Percentiles rank a stretch among this genome's conserved stretches.
These are phyloP conservation scores for Cardiocondyla obscurior DNA, from an alignment of 1,140 invertebrate genomes.

Conservation along the genomic window DNA sequence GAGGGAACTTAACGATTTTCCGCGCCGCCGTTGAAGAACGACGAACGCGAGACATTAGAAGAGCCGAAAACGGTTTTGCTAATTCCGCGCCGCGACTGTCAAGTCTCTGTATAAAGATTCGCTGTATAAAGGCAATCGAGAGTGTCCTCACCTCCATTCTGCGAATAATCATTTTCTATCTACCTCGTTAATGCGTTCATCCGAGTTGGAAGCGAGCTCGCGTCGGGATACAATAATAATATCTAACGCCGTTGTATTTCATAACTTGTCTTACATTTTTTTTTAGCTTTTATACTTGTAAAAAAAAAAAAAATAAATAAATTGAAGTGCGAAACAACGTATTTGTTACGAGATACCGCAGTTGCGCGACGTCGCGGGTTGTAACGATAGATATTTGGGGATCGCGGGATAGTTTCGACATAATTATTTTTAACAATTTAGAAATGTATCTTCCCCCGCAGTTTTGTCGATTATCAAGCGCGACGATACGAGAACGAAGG, in stretches of 20 bases:
- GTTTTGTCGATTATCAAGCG: constrained; percentile 41
- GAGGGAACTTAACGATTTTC: constrained; percentile 68
- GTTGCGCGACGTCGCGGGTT: neutral
- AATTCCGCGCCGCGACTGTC: constrained; percentile 54
- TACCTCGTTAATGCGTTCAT: constrained; percentile 25
- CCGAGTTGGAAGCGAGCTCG: neutral
- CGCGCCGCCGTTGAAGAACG: neutral
- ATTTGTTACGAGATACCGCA: neutral
- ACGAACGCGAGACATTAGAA: constrained; percentile 6
- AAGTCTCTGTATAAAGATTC: constrained; percentile 63
- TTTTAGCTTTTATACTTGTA: neutral
- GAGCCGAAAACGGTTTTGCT: constrained; percentile 53
- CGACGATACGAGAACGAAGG: constrained; percentile 21
- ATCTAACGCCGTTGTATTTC: constrained; percentile 18
- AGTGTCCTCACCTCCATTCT: neutral
- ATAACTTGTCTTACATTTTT: neutral
- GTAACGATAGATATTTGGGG: neutral
- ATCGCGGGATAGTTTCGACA: neutral
- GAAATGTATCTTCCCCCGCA: constrained; percentile 10
- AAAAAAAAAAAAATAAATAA: no score
- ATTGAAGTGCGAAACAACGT: neutral
- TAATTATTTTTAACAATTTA: neutral
- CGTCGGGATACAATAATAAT: constrained; percentile 36
- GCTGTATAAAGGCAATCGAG: constrained; percentile 27
- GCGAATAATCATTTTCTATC: constrained; percentile 24